A percentile compares a stretch with the other conserved stretches of the same genome.
Conservation (phyloP, 92 coral and sea anemone genomes). For the Bergia sp. region DNA sequence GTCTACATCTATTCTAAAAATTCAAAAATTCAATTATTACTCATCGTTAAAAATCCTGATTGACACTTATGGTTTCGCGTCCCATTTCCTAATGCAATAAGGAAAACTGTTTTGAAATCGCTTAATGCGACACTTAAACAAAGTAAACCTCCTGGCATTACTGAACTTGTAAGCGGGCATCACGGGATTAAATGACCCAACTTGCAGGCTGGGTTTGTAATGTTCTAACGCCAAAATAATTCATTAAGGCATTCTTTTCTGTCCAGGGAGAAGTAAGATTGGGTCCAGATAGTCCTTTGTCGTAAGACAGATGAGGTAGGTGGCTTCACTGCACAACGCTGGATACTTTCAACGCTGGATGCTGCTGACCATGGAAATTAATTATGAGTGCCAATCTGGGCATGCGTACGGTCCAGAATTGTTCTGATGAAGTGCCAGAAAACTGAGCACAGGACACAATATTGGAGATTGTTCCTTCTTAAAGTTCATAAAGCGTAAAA, state of each 20-base stretch:
- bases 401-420: neutral
- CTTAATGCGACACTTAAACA: neutral
- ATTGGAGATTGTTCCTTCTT: neutral
- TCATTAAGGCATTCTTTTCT: neutral
- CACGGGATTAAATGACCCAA: no score
- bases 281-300: no score
- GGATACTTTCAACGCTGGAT: neutral
- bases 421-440: neutral
- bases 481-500: slow-evolving; percentile 10
- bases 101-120: neutral
- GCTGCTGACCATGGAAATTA: neutral
- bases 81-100: neutral
- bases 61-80: no score
- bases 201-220: neutral
- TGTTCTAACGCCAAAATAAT: neutral
- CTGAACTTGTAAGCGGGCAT: neutral
- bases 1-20: neutral
- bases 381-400: neutral
- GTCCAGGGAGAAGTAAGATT: neutral
- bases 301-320: neutral
- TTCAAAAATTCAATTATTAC: no score
- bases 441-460: neutral
- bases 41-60: no score
- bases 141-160: neutral
- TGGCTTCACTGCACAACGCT: neutral